Percentiles rank a stretch among this genome's conserved stretches.
phyloP scores from a whole-genome alignment of 1,140 invertebrate genomes.

The Bombus pyrosoma region DNA sequence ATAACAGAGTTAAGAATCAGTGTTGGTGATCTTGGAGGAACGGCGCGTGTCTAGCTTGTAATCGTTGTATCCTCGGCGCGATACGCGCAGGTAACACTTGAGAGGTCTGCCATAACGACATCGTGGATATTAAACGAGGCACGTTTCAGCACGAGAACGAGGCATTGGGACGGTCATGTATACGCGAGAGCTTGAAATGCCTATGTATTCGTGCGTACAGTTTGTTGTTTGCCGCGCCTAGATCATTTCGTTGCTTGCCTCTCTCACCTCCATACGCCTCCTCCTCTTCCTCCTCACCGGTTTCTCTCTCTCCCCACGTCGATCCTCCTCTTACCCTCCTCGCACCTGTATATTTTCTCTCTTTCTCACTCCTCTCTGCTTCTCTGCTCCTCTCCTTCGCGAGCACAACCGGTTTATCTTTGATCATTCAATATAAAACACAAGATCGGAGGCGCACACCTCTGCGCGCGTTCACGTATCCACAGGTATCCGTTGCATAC shows the following conservation, averaged over 20 bases:
- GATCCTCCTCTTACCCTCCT: conserved; percentile 10
- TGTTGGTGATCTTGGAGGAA: background rate
- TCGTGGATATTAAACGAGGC: conserved; percentile 37
- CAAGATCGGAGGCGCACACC: conserved; percentile 66
- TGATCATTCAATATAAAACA: conserved; percentile 77
- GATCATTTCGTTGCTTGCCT: conserved; percentile 70
- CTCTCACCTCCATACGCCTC: conserved; percentile 46
- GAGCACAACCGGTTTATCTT: conserved; percentile 76
- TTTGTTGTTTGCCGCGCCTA: conserved; percentile 74
- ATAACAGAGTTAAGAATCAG: background rate
- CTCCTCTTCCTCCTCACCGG: conserved; percentile 6
- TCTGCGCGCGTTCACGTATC: conserved; percentile 4
- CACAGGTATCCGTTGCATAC: conserved; percentile 20
- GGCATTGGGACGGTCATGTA: background rate
- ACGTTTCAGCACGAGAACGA: conserved; percentile 34
- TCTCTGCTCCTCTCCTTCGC: conserved; percentile 52
- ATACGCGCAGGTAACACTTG: conserved; percentile 16
- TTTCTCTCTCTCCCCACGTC: conserved; percentile 37
- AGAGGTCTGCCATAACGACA: conserved; percentile 39
- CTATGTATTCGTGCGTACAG: conserved; percentile 26
- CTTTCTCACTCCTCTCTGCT: conserved; percentile 5
- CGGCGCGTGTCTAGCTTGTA: conserved; percentile 43
- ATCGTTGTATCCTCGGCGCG: conserved; percentile 35
- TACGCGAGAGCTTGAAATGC: background rate
- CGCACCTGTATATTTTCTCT: background rate